Conservation (phyloP, 2,113 vertebrate genomes). For the Mormyrus lacerda region DNA sequence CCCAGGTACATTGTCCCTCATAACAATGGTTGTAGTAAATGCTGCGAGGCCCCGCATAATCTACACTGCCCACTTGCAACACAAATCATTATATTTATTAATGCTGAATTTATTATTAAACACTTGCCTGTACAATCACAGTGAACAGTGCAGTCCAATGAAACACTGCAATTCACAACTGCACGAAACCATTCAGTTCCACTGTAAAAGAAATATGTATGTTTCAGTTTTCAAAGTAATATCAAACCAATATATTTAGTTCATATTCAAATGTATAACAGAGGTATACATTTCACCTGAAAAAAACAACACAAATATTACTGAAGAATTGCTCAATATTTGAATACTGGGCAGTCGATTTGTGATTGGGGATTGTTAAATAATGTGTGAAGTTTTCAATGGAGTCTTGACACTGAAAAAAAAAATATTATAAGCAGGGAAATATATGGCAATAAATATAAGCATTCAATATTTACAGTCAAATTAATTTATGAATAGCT, state of each 20-base stretch:
- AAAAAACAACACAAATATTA: neutral
- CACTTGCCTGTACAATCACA: neutral
- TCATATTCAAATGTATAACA: too few relatives aligned
- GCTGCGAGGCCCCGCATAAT: neutral
- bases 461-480: conserved; percentile 1
- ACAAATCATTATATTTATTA: neutral
- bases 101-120: neutral
- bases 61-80: neutral
- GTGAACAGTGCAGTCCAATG: neutral
- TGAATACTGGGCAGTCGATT: neutral
- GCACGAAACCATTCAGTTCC: neutral
- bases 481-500: conserved; percentile 3
- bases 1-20: neutral
- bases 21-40: neutral
- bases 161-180: neutral
- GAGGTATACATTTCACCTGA: neutral
- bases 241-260: neutral
- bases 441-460: neutral
- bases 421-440: neutral
- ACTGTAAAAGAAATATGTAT: neutral
- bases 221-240: neutral
- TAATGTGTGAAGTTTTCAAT: neutral
- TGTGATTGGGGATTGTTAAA: neutral
- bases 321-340: neutral
- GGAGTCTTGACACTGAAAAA: neutral